These are phyloP conservation scores for Trematomus loennbergii DNA, from an alignment of 2,113 vertebrate genomes.

Conservation along the genomic window DNA sequence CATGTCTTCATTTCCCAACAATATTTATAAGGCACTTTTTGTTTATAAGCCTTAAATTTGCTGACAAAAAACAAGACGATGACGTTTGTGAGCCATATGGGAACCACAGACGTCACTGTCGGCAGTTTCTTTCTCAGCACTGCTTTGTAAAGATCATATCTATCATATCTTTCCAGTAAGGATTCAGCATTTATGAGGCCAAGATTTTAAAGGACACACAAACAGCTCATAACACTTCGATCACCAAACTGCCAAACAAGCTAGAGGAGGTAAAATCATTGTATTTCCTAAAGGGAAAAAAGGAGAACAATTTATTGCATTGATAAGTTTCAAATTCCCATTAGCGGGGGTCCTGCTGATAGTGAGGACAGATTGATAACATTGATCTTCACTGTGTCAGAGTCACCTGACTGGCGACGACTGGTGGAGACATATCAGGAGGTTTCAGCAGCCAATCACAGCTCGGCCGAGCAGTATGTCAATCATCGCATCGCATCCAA, in stretches of 20 bases:
- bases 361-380: slow-evolving; percentile 71
- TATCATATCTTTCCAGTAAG: slow-evolving; percentile 23
- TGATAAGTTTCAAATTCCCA: slow-evolving; percentile 40
- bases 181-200: slow-evolving; percentile 35
- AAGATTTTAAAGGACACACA: slow-evolving; percentile 36
- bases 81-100: slow-evolving; percentile 7
- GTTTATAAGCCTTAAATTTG: slow-evolving; percentile 8
- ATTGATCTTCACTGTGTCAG: slow-evolving; percentile 69
- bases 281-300: slow-evolving; percentile 4
- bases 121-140: slow-evolving; percentile 12
- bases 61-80: slow-evolving; percentile 8
- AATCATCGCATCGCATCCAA: slow-evolving; percentile 63
- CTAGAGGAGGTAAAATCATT: neutral
- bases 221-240: slow-evolving; percentile 8
- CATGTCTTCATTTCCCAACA: neutral
- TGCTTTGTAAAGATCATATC: slow-evolving; percentile 21
- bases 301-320: slow-evolving; percentile 43
- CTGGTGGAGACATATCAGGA: slow-evolving; percentile 81
- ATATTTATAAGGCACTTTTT: slow-evolving; percentile 29
- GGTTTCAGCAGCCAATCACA: slow-evolving; percentile 76
- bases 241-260: slow-evolving; percentile 9
- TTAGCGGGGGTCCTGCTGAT: slow-evolving; percentile 46
- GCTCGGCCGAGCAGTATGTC: slow-evolving; percentile 43
- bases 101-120: slow-evolving; percentile 22
- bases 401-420: slow-evolving; percentile 72